Evolutionary conservation across 2,797 vertebrate species (phyloP), one percentile per base, ranked within the genome.

Genomic region (Coregonus suidteri): DNA sequence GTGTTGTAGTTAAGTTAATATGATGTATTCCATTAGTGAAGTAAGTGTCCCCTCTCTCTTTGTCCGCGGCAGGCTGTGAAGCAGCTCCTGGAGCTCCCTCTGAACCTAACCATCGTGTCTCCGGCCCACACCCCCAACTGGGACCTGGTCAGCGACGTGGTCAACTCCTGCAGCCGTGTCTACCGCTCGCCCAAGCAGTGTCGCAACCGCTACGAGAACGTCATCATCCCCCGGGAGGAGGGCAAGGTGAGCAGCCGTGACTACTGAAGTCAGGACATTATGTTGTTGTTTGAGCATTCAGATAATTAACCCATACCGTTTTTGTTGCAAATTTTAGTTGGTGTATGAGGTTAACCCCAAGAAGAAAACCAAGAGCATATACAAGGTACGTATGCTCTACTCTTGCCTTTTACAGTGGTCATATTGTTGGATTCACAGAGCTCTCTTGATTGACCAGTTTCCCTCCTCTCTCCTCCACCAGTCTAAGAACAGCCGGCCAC

Each of bases 291-390:
- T 47, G 47, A 15, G 20, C 11, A 25, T 11, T 30, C 59, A 11
- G 20, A 25, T 25, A 64, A 64, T 16, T 31, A 31, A 71, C 70
- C 70, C 47, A 47, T 13, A 47, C 41, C 9, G 9, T 11, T 25
- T 20, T 9, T 88, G 1, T 73, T 31, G 6, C 15, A 13, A 16
- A 35, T 85, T 81, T 70, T 89, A 98, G 97, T 87, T 98, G 92
- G 94, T 98, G 85, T 98, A 97, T 89, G 97, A 98, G 86, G 94
- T 96, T 71, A 98, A 97, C 89, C 96, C 97, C 80, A 98, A 98
- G 93, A 98, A 98, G 94, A 98, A 98, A 92, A 96, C 97, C 81
- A 98, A 98, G 94, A 97, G 96, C 92, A 96, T 97, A 87, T 98
- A 97, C 90, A 98, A 98, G 96, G 97, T 97, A 90, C 78, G 89